Evolutionary conservation across 2,888 invertebrate species (phyloP).

Genomic region (Drosophila rubida): DNA sequence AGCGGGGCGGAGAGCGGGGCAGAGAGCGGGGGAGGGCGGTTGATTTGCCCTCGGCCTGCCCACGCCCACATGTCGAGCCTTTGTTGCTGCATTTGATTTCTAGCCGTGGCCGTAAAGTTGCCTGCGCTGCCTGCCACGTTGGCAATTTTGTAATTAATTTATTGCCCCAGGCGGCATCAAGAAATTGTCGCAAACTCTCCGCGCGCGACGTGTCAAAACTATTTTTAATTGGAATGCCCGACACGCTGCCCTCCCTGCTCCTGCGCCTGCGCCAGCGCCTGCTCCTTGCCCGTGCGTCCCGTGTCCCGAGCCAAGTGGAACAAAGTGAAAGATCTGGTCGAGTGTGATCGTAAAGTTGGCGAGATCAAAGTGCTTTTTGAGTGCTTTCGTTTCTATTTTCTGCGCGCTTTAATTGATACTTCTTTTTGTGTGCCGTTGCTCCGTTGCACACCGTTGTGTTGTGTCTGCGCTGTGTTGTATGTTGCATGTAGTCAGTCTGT

Average conservation of each 20-base stretch:
- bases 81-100: constrained; percentile 51
- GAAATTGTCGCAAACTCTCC: constrained; percentile 65
- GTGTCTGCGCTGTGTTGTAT: constrained; percentile 13
- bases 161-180: constrained; percentile 65
- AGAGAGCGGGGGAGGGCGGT: not conserved
- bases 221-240: constrained; percentile 74
- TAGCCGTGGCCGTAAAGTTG: constrained; percentile 65
- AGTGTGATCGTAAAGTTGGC: constrained; percentile 57
- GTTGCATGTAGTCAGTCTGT: constrained; percentile 23
- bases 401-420: constrained; percentile 69
- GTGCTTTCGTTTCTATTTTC: constrained; percentile 70
- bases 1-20: constrained; percentile 5
- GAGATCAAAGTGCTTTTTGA: constrained; percentile 63
- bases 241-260: constrained; percentile 32
- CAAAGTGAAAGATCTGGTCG: constrained; percentile 48
- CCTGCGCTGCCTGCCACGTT: constrained; percentile 22
- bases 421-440: constrained; percentile 15
- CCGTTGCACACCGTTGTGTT: constrained; percentile 17
- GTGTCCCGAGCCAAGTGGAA: constrained; percentile 43
- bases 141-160: constrained; percentile 78
- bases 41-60: constrained; percentile 15
- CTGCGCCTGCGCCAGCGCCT: too few relatives aligned
- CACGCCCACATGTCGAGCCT: constrained; percentile 44
- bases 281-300: not conserved
- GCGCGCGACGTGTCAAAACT: constrained; percentile 77